Conservation (phyloP, 2,113 vertebrate genomes). For the Siniperca chuatsi region DNA sequence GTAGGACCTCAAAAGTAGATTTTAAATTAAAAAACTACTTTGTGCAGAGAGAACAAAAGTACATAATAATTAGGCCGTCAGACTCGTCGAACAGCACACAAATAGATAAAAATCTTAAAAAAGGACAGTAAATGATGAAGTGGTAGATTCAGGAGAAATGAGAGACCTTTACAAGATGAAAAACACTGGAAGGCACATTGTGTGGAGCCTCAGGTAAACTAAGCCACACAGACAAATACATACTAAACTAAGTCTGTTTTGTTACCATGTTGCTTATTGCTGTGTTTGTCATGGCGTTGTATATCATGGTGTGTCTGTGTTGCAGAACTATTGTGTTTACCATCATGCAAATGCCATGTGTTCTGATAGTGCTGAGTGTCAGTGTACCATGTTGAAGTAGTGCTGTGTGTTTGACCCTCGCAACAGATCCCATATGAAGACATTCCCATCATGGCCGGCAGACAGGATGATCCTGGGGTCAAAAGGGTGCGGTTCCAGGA, state of each 20-base stretch:
- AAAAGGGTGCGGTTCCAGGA: conserved; percentile 97
- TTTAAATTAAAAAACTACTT: no score
- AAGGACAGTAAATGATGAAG: not conserved
- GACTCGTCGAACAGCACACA: not conserved
- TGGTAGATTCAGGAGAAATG: not conserved
- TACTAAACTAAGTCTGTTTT: not conserved
- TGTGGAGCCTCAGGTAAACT: not conserved
- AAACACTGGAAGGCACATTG: not conserved
- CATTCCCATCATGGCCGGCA: conserved; percentile 95
- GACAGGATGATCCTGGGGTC: conserved; percentile 97
- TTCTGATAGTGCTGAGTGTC: not conserved
- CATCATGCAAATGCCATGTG: not conserved
- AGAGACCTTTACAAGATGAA: not conserved
- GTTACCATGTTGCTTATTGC: not conserved
- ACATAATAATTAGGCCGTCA: no score
- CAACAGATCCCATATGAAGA: conserved; percentile 96
- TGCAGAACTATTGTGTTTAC: not conserved
- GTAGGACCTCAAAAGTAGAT: not conserved
- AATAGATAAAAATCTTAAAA: not conserved
- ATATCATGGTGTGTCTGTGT: no score
- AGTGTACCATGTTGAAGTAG: conserved; percentile 94
- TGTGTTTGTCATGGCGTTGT: not conserved
- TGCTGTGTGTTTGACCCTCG: conserved; percentile 92
- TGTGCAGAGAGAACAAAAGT: not conserved
- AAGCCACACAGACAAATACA: not conserved